phyloP scores from a whole-genome alignment of 2,888 invertebrate genomes.

The Ctenicera cuprea region DNA sequence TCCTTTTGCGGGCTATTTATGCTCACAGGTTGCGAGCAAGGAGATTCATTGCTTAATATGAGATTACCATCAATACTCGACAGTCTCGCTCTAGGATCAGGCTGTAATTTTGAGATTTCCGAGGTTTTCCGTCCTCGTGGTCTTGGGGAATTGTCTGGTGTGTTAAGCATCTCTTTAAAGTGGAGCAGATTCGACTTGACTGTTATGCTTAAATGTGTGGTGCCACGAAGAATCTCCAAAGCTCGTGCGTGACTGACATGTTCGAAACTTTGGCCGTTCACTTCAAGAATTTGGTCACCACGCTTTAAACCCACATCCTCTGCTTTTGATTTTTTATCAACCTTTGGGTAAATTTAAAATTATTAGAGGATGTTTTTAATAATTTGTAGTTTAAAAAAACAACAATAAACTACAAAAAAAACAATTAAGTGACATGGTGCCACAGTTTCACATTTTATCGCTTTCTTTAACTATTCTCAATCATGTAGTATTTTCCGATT shows the following conservation, averaged over 20 bases:
- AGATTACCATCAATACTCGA: slow-evolving; percentile 83
- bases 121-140: slow-evolving; percentile 78
- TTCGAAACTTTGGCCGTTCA: slow-evolving; percentile 97
- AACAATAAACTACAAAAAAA: too few relatives aligned
- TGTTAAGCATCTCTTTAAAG: slow-evolving; percentile 84
- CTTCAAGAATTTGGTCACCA: slow-evolving; percentile 98
- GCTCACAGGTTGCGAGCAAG: slow-evolving; percentile 75
- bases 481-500: too few relatives aligned
- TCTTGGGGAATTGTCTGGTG: slow-evolving; percentile 88
- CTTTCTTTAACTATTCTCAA: too few relatives aligned
- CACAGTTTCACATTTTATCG: too few relatives aligned
- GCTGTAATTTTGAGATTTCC: slow-evolving; percentile 81
- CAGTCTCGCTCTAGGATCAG: slow-evolving; percentile 83
- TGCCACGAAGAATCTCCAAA: slow-evolving; percentile 92
- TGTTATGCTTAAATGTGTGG: slow-evolving; percentile 96
- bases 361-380: too few relatives aligned
- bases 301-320: slow-evolving; percentile 97
- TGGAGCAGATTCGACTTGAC: slow-evolving; percentile 97
- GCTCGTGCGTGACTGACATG: slow-evolving; percentile 94
- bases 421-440: too few relatives aligned
- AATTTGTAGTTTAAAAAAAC: too few relatives aligned
- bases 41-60: slow-evolving; percentile 66
- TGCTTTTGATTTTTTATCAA: slow-evolving; percentile 92
- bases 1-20: slow-evolving; percentile 82
- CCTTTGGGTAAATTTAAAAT: slow-evolving; percentile 8